Evolutionary conservation across 2,888 invertebrate genomes (phyloP).

Genomic region (Pharmacophagus antenor): DNA sequence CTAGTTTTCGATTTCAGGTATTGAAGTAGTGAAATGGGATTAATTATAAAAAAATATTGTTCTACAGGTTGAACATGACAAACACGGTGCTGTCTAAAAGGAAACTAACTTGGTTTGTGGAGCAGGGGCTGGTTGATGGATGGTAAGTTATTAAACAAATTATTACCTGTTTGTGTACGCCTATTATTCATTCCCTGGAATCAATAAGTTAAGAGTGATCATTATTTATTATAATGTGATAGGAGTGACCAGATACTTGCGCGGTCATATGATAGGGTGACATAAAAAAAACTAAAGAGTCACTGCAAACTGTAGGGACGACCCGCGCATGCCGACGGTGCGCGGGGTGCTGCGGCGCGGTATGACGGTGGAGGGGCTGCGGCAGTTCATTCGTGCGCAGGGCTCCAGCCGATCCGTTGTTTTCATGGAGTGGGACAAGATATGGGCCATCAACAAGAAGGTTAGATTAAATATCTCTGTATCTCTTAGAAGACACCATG

Average conservation of each 20-base stretch:
- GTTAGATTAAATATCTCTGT: conserved; percentile 71
- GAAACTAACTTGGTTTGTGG: conserved; percentile 98
- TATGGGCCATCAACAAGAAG: conserved; percentile 99
- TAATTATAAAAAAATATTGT: too few species aligned
- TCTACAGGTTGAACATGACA: conserved; percentile 95
- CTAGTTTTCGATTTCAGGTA: too few species aligned
- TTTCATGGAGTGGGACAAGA: conserved; percentile 99
- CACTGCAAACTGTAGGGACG: conserved; percentile 85
- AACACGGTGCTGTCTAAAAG: conserved; percentile 98
- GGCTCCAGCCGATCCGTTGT: conserved; percentile 98
- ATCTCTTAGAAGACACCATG: too few species aligned
- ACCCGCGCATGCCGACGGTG: conserved; percentile 99
- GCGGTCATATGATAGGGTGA: too few species aligned
- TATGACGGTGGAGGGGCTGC: conserved; percentile 97
- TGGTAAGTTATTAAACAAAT: conserved; percentile 82
- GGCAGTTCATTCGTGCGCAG: conserved; percentile 98
- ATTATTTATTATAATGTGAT: too few species aligned
- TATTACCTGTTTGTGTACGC: neutral
- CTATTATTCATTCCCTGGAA: too few species aligned
- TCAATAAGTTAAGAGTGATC: too few species aligned
- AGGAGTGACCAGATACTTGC: too few species aligned
- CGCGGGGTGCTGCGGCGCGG: conserved; percentile 97
- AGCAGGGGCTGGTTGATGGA: conserved; percentile 95
- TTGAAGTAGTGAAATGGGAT: too few species aligned
- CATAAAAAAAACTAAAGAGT: neutral